Conservation (phyloP, 2,888 invertebrate genomes). For the Ectropis crepuscularia region DNA sequence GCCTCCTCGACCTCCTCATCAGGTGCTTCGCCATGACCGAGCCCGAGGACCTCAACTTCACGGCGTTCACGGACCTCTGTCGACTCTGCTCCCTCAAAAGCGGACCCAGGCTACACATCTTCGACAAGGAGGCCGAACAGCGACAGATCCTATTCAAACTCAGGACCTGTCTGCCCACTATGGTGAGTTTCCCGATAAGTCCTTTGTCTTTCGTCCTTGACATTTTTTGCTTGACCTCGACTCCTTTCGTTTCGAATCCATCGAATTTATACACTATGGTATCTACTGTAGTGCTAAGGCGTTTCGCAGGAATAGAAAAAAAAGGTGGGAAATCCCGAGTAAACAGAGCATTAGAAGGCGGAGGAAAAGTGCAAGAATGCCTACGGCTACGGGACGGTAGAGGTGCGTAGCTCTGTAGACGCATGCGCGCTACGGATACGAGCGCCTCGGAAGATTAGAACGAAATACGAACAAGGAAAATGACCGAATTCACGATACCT, state of each 20-base stretch:
- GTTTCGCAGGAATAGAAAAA: constrained; percentile 7
- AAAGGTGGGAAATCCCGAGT: constrained; percentile 26
- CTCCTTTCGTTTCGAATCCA: not conserved
- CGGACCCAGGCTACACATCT: constrained; percentile 88
- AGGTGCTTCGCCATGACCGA: constrained; percentile 86
- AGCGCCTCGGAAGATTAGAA: constrained; percentile 47
- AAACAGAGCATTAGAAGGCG: constrained; percentile 46
- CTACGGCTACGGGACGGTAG: constrained; percentile 50
- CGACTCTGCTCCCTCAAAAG: constrained; percentile 89
- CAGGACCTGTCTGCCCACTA: constrained; percentile 87
- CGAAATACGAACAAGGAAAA: constrained; percentile 35
- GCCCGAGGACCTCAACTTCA: constrained; percentile 88
- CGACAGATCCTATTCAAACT: constrained; percentile 89
- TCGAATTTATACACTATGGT: not conserved
- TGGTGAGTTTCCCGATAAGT: constrained; percentile 79
- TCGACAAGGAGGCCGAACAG: constrained; percentile 89
- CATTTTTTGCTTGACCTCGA: constrained; percentile 39
- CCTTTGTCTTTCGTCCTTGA: constrained; percentile 45
- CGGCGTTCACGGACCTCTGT: constrained; percentile 88
- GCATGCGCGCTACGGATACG: constrained; percentile 77
- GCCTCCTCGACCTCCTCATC: constrained; percentile 85
- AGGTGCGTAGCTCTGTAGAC: constrained; percentile 71
- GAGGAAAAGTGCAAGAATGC: constrained; percentile 50
- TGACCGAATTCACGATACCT: constrained; percentile 55
- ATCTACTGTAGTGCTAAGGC: not conserved